Evolutionary conservation across 2,797 vertebrate species (phyloP), one percentile per base, ranked within the genome.

Genomic region (Pseudomugil tenellus): DNA sequence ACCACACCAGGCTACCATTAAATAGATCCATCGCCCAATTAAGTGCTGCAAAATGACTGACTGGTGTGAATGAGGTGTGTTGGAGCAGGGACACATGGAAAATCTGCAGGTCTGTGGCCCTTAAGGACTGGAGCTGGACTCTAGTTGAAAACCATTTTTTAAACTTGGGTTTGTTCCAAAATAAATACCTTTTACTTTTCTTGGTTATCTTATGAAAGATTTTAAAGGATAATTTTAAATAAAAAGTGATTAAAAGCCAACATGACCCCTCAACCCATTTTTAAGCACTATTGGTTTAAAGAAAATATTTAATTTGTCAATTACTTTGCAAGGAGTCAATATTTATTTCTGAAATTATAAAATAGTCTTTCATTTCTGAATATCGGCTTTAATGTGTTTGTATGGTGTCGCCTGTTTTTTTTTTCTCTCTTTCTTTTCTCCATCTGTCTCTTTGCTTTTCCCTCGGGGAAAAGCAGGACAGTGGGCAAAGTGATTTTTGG

Each of bases 401-500:
- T 58, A 59, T 69, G 49, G 26, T 39, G 4, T 46, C 59, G 31
- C 48, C 34, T 12, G 41, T 26, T 19, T 57, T 39, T 52, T 48
- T 7, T 13, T 34, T 5, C 32, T 74, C 66, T 79, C 51, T 52
- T 13, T 3, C 10, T 35, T 34, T 55, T 58, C 67, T 54, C 68
- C 59, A 39, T 78, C 71, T 61, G 39, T 73, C 64, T 79, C 51
- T 52, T 65, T 84, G 68, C 65, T 63, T 81, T 73, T 87, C 84
- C 49, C 82, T 70, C 10, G 62, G 81, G 84, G 81, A 72, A 70
- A 78, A 79, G 70, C 37, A 1, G 77, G 80, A 90, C 87, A 80
- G 72, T 74, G 69, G 73, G 69, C 73, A 72, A 60, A 79, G 85
- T 82, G 74, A 81, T 72, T 88, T 83, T 82, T 77, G 63, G 80